phyloP scores from a whole-genome alignment of 1,140 invertebrate genomes.

The Charaxes varanes region DNA sequence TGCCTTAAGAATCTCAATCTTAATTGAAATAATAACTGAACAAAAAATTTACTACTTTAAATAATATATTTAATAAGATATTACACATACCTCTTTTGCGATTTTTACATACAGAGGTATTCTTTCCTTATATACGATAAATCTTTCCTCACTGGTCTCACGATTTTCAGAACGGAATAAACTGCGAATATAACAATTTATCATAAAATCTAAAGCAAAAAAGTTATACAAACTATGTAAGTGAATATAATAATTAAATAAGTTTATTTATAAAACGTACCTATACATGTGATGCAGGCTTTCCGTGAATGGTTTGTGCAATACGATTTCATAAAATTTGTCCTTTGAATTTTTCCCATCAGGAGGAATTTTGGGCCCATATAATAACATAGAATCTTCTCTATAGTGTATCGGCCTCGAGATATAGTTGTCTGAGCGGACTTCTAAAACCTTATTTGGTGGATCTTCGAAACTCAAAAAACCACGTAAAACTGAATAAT shows the following conservation, averaged over 20 bases:
- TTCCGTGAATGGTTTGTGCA: conserved; percentile 81
- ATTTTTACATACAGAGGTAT: conserved; percentile 81
- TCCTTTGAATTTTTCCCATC: conserved; percentile 56
- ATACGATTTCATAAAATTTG: conserved; percentile 81
- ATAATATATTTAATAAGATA: too few species aligned
- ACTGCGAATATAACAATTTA: conserved; percentile 65
- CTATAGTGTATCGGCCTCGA: conserved; percentile 77
- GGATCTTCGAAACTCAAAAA: conserved; percentile 69
- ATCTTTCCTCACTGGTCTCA: conserved; percentile 79
- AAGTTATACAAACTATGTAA: not conserved
- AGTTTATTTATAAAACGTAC: conserved; percentile 53
- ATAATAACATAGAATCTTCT: conserved; percentile 82
- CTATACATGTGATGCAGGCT: conserved; percentile 80
- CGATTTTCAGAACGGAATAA: conserved; percentile 81
- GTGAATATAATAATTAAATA: not conserved
- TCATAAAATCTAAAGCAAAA: not conserved
- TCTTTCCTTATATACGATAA: conserved; percentile 82
- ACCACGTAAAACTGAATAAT: conserved; percentile 66
- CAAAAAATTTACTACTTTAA: too few species aligned
- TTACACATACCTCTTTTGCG: conserved; percentile 77
- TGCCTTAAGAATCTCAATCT: too few species aligned
- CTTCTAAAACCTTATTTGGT: conserved; percentile 79
- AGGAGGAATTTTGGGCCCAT: conserved; percentile 69
- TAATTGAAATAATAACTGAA: too few species aligned
- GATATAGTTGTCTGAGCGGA: conserved; percentile 79